phyloP scores from a whole-genome alignment of 2,888 invertebrate species.

The Crocallis elinguaria region DNA sequence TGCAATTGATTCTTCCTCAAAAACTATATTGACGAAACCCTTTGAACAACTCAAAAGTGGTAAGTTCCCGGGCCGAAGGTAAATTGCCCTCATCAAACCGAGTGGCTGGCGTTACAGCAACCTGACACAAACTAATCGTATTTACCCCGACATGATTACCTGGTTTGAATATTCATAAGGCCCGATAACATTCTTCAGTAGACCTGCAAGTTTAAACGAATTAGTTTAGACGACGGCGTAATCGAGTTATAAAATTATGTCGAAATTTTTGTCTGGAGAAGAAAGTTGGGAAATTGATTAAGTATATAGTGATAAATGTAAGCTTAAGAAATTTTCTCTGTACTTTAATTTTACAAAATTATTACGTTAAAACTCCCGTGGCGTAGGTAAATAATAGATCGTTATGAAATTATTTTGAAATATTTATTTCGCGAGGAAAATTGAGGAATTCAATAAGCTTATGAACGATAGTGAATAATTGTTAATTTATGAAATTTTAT shows the following conservation, averaged over 20 bases:
- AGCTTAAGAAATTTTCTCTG: not conserved
- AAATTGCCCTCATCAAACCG: conserved; percentile 40
- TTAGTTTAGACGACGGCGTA: conserved; percentile 40
- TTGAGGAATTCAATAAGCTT: no score
- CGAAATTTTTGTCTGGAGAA: conserved; percentile 34
- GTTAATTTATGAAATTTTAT: no score
- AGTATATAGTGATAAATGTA: conserved; percentile 25
- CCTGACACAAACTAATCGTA: conserved; percentile 60
- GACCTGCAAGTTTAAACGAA: conserved; percentile 51
- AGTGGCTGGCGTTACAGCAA: conserved; percentile 41
- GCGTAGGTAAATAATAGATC: no score
- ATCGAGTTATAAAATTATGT: conserved; percentile 41
- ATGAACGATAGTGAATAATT: no score
- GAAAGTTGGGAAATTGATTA: conserved; percentile 34
- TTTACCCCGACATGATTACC: conserved; percentile 57
- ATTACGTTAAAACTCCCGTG: no score
- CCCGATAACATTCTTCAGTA: conserved; percentile 56
- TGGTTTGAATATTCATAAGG: conserved; percentile 62
- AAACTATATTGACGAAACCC: conserved; percentile 18
- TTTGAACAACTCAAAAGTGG: conserved; percentile 35
- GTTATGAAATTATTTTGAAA: no score
- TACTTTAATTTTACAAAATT: no score
- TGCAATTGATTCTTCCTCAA: conserved; percentile 2
- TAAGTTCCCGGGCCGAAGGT: conserved; percentile 35
- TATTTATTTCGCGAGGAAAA: no score